Evolutionary conservation across 2,888 invertebrate genomes (phyloP).

Genomic region (Oscheius sp.): DNA sequence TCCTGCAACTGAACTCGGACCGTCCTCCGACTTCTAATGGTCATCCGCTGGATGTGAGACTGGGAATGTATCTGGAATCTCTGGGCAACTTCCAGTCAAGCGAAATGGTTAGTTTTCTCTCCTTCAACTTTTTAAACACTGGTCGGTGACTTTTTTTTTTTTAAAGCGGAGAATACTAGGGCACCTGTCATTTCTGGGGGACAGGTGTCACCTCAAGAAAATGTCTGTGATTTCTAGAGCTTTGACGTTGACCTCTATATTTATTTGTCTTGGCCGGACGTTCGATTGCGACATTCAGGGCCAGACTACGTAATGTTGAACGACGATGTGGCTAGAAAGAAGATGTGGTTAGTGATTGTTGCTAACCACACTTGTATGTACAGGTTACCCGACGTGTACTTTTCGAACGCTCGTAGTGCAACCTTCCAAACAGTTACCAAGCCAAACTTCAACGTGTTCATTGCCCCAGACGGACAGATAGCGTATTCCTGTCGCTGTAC

Average conservation of each 20-base stretch:
- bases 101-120: slow-evolving; percentile 52
- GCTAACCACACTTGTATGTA: too few relatives aligned
- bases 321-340: slow-evolving; percentile 57
- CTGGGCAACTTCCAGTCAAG: slow-evolving; percentile 60
- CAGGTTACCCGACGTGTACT: slow-evolving; percentile 65
- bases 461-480: slow-evolving; percentile 63
- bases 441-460: slow-evolving; percentile 71
- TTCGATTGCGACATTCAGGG: slow-evolving; percentile 54
- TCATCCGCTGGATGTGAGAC: slow-evolving; percentile 46
- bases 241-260: slow-evolving; percentile 70
- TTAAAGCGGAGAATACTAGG: too few relatives aligned
- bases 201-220: not conserved
- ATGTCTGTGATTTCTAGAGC: slow-evolving; percentile 49
- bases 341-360: slow-evolving; percentile 57
- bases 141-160: too few relatives aligned
- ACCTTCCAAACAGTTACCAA: slow-evolving; percentile 60
- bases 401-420: slow-evolving; percentile 63
- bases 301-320: slow-evolving; percentile 64
- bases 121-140: not conserved
- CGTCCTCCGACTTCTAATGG: slow-evolving; percentile 44
- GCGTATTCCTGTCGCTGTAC: slow-evolving; percentile 64
- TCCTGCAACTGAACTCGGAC: slow-evolving; percentile 33
- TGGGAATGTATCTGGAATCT: slow-evolving; percentile 61
- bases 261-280: slow-evolving; percentile 62
- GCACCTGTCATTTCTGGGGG: too few relatives aligned